Evolutionary conservation across 2,113 vertebrate species (phyloP), one percentile per base, ranked within the genome.

Genomic region (Calidris pygmaea): DNA sequence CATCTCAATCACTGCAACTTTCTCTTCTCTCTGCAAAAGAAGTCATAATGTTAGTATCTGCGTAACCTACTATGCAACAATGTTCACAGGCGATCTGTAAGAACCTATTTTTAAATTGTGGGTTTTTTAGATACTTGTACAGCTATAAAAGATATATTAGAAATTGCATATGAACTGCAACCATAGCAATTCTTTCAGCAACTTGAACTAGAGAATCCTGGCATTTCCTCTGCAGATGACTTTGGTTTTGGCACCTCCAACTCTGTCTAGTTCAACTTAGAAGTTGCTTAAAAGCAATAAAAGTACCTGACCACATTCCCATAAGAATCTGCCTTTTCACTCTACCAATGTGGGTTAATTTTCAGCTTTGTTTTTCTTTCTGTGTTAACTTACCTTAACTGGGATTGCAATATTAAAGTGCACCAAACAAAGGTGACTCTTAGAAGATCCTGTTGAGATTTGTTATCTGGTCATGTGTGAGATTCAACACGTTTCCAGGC

Each of bases 271-370:
- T 95, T 94, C 66, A 71, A 59, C 79, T 94, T 93, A 82, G 55
- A 73, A 94, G n/a, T 90, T 97, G 34, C 71, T 79, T 79, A 85
- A 91, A 85, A 95, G 78, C 90, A 87, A 73, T 72, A 70, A 92
- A 96, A 93, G 62, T 92, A 91, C 77, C 89, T 83, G 80, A 95
- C 94, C 67, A 52, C 81, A 87, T 94, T 93, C 74, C 89, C n/a
- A 6, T 50, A 90, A 76, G 82, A 74, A 77, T 94, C 47, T 3
- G 26, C 59, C 32, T 81, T 62, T 80, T 83, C 2, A 1, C 80
- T 78, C 27, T 89, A 56, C 77, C 43, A 62, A 0, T 32, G 11
- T 60, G 50, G 32, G 26, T 80, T 87, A 68, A 60, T 60, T 91
- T 89, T 63, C 48, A 37, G 23, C 59, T 68, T 91, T 23, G 52